phyloP scores from a whole-genome alignment of 2,797 vertebrate genomes.

The Sarcophilus harrisii region DNA sequence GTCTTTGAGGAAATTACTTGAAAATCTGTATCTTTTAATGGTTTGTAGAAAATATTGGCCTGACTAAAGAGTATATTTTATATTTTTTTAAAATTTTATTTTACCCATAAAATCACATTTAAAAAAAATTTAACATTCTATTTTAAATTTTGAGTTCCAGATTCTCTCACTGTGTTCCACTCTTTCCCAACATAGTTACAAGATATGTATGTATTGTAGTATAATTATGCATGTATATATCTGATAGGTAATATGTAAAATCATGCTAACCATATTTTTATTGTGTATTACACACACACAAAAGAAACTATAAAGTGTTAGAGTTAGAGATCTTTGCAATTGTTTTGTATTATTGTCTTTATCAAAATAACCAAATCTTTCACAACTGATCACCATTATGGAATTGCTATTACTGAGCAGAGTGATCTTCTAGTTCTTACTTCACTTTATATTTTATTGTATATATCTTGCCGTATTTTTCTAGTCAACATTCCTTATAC shows the following conservation, averaged over 20 bases:
- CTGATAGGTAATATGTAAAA: no score
- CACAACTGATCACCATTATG: background rate
- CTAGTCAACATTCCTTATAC: background rate
- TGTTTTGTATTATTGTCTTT: background rate
- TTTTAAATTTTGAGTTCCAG: background rate
- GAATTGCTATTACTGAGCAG: background rate
- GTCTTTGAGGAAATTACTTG: slow-evolving; percentile 44
- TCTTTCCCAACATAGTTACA: no score
- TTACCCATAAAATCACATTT: background rate
- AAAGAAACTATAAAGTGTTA: background rate
- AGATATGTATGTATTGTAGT: no score
- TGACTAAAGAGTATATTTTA: slow-evolving; percentile 35
- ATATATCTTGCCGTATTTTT: background rate
- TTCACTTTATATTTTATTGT: background rate
- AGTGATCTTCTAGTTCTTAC: background rate
- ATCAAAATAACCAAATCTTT: background rate
- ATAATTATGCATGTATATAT: no score
- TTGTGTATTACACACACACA: background rate
- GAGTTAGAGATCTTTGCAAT: background rate
- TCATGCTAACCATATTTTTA: background rate
- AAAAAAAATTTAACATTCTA: no score
- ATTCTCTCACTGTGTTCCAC: background rate
- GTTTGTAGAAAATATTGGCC: slow-evolving; percentile 32
- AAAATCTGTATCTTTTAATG: slow-evolving; percentile 23
- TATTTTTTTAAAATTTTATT: background rate